Percentiles rank a stretch among this genome's conserved stretches.
Evolutionary conservation across 2,888 invertebrate genomes (phyloP).

Genomic region (Rugalucina vietnamica): DNA sequence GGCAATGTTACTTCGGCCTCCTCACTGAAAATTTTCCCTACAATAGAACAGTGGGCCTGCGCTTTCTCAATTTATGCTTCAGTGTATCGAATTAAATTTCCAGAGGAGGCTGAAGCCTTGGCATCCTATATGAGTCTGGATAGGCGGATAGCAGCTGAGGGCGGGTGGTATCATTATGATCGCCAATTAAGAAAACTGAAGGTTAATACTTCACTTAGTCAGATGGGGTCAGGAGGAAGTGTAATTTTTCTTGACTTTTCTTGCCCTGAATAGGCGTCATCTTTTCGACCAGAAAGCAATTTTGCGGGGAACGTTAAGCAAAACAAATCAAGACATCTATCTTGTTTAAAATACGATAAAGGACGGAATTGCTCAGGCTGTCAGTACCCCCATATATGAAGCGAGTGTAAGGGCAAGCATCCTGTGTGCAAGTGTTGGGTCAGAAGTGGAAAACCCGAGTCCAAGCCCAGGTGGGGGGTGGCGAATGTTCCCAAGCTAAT

Average conservation of each 20-base stretch:
- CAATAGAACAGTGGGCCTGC: constrained; percentile 10
- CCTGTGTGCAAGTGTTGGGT: neutral
- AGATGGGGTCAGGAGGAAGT: neutral
- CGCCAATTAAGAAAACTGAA: neutral
- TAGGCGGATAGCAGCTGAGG: neutral
- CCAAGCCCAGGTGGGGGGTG: neutral
- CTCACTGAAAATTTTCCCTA: neutral
- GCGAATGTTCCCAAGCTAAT: neutral
- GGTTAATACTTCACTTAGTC: neutral
- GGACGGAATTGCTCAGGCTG: neutral
- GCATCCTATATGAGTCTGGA: neutral
- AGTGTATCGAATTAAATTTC: constrained; percentile 4
- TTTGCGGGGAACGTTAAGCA: neutral
- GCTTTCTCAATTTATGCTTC: constrained; percentile 5
- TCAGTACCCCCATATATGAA: neutral
- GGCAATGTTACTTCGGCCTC: neutral
- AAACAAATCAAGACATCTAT: neutral
- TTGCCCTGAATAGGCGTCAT: neutral
- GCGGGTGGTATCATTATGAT: neutral
- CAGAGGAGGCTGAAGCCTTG: constrained; percentile 8
- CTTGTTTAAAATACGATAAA: neutral
- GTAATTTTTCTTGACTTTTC: neutral
- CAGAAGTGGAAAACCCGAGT: neutral
- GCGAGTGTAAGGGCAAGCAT: neutral
- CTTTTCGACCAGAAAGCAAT: neutral